Evolutionary conservation across 2,113 vertebrate species (phyloP), one percentile per base, ranked within the genome.

Genomic region (Anarhynchus alexandrinus): DNA sequence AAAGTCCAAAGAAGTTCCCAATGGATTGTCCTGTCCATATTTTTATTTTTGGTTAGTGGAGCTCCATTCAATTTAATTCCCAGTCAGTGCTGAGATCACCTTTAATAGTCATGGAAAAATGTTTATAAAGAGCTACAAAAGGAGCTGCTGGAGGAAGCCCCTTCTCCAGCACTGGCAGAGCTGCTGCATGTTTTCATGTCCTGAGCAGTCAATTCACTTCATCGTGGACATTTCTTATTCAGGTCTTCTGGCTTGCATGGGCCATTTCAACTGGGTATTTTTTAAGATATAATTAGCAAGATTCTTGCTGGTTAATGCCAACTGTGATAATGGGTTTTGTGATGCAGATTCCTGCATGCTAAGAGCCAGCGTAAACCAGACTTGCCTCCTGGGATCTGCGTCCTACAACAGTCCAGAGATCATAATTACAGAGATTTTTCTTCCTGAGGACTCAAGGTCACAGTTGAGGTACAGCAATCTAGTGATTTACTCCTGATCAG

Each of bases 361-460:
- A 49, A 80, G 45, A 85, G 32, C 38, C 47, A 59, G 47, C 67
- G 32, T 90, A 93, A 93, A 65, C 36, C 58, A 93, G 70, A 49
- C 17, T 65, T 90, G 21, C n/a, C 45, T 85, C 30, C 25, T 34
- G 22, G 66, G 45, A 82, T 70, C 62, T 80, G 54, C 70, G 26
- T 38, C 61, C 74, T 45, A 30, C 51, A 69, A 22, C 4, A 82
- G 58, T 51, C 84, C 66, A 54, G 67, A 90, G 74, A 73, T 88
- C 22, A n/a, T 49, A 59, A 32, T 29, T 70, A 30, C 22, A 40
- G 47, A 81, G 18, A 12, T 22, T 67, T 57, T 78, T 38, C 47
- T 86, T 38, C 36, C n/a, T 73, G 72, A 64, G 57, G 66, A 49
- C 52, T 89, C 27, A 71, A 74, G 84, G 70, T 89, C 58, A 94